A percentile compares a stretch with the other conserved stretches of the same genome.
Conservation (phyloP, 2,797 vertebrate species). For the Babyrousa celebensis region DNA sequence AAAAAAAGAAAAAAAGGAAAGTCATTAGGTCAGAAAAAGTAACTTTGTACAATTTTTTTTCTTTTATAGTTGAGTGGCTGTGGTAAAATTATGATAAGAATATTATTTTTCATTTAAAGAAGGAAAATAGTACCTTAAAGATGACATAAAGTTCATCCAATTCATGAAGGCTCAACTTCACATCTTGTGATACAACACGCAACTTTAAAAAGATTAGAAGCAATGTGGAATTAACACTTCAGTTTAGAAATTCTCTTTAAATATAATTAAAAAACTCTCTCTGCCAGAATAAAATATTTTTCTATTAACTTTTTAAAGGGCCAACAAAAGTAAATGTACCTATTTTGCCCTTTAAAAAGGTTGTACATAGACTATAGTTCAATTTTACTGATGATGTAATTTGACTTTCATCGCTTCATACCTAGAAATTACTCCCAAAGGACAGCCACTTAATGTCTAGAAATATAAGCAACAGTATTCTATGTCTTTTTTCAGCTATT, state of each 20-base stretch:
- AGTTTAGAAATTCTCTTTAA: slow-evolving; percentile 63
- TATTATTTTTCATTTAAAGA: slow-evolving; percentile 57
- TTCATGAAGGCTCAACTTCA: slow-evolving; percentile 93
- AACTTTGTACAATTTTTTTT: slow-evolving; percentile 31
- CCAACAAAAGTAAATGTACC: slow-evolving; percentile 32
- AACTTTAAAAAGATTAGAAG: slow-evolving; percentile 92
- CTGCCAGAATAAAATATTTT: slow-evolving; percentile 55
- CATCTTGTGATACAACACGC: slow-evolving; percentile 97
- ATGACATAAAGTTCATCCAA: slow-evolving; percentile 97
- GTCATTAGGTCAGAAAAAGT: slow-evolving; percentile 67
- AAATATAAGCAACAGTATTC: slow-evolving; percentile 62
- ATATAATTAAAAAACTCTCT: slow-evolving; percentile 40
- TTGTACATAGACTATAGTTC: neutral
- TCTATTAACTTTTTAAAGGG: slow-evolving; percentile 60
- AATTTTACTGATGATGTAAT: slow-evolving; percentile 23
- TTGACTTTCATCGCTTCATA: slow-evolving; percentile 47
- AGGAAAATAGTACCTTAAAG: slow-evolving; percentile 95
- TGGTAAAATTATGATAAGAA: slow-evolving; percentile 63
- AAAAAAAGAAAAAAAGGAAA: slow-evolving; percentile 78
- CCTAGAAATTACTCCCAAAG: slow-evolving; percentile 15
- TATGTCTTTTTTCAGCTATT: slow-evolving; percentile 57
- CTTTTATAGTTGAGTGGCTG: slow-evolving; percentile 2
- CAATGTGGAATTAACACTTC: slow-evolving; percentile 68
- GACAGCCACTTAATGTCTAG: slow-evolving; percentile 23
- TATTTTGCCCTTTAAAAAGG: slow-evolving; percentile 44